These are phyloP conservation scores for Drosophila affinis DNA, from an alignment of 2,888 invertebrate genomes.

Conservation along the genomic window DNA sequence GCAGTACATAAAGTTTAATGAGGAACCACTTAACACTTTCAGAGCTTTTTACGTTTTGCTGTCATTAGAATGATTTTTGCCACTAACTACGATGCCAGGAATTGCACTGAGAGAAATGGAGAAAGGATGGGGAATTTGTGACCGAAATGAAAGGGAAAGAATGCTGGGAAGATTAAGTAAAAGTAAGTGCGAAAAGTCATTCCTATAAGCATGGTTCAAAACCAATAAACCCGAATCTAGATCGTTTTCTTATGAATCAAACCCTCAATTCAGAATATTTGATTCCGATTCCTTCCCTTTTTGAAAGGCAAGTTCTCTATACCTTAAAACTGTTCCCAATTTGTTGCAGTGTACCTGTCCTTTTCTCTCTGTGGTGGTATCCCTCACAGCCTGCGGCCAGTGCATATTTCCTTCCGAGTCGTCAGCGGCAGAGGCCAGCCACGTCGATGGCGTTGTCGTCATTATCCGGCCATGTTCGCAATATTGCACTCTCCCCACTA, in stretches of 20 bases:
- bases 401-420: slow-evolving; percentile 47
- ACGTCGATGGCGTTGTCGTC: slow-evolving; percentile 61
- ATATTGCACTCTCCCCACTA: slow-evolving; percentile 68
- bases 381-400: slow-evolving; percentile 44
- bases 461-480: slow-evolving; percentile 78
- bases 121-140: not conserved
- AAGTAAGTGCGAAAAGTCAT: too few relatives aligned
- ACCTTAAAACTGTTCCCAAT: not conserved
- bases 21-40: slow-evolving; percentile 81
- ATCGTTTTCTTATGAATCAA: rapidly evolving
- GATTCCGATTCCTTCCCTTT: not conserved
- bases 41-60: slow-evolving; percentile 76
- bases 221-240: not conserved
- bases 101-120: slow-evolving; percentile 21
- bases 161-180: too few relatives aligned
- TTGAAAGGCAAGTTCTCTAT: not conserved
- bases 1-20: slow-evolving; percentile 82
- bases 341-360: slow-evolving; percentile 7
- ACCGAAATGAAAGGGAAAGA: not conserved
- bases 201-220: not conserved
- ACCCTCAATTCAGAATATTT: not conserved
- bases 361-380: slow-evolving; percentile 5
- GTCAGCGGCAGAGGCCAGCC: slow-evolving; percentile 27
- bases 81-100: slow-evolving; percentile 70
- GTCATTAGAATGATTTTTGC: slow-evolving; percentile 80